A percentile compares a stretch with the other conserved stretches of the same genome.
Evolutionary conservation across 2,113 vertebrate species (phyloP).

Genomic region (Monopterus albus): DNA sequence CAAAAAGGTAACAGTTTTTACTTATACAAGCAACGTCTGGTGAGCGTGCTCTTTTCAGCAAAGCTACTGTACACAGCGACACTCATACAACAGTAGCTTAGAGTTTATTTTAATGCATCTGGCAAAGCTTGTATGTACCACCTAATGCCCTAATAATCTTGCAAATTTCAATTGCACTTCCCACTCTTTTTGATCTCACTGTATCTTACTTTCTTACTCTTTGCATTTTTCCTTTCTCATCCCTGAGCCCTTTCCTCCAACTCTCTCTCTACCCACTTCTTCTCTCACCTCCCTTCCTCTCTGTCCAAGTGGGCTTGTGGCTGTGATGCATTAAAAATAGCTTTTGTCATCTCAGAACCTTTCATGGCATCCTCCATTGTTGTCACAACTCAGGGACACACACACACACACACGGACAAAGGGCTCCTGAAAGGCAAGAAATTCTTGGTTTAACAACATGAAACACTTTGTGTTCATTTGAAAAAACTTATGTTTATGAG

Average conservation of each 20-base stretch:
- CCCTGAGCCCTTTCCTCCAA: background rate
- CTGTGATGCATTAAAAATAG: conserved; percentile 72
- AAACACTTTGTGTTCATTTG: conserved; percentile 15
- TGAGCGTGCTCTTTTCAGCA: no score
- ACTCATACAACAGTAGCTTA: no score
- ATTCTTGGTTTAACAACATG: conserved; percentile 3
- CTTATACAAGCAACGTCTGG: no score
- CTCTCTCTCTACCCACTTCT: conserved; percentile 1
- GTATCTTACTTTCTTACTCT: background rate
- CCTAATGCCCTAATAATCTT: background rate
- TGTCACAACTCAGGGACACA: conserved; percentile 43
- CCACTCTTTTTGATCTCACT: background rate
- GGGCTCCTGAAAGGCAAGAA: conserved; percentile 18
- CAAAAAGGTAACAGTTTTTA: no score
- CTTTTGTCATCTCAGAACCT: conserved; percentile 61
- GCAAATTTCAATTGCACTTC: background rate
- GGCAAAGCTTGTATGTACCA: no score
- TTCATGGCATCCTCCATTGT: conserved; percentile 45
- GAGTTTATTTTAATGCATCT: no score
- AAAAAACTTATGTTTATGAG: conserved; percentile 8
- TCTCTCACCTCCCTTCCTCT: conserved; percentile 32
- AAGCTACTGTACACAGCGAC: no score
- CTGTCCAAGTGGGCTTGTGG: conserved; percentile 48
- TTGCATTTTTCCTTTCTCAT: background rate
- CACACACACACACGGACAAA: background rate